Base-by-base conservation (phyloP, 2,797 vertebrate species). In the Characodon lateralis region DNA sequence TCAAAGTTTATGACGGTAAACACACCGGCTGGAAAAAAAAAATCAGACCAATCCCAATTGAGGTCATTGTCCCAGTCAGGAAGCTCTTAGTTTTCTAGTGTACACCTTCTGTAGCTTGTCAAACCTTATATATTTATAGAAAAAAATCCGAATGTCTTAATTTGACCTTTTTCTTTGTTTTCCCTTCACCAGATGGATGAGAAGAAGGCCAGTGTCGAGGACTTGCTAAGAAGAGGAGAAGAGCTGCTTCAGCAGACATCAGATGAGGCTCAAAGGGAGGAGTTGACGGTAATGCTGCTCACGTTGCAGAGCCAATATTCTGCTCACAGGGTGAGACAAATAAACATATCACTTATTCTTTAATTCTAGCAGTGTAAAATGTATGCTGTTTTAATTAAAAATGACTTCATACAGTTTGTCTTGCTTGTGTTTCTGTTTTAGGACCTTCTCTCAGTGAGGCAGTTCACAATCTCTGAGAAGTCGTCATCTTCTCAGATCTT, bases 151-250 rank as follows among this genome's bases (percentile, higher is more conserved):
- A 61, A 65, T 69, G 66, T 16, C 41, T 31, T 71, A 41, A 24
- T 76, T 31, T 72, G n/a, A 75, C 31, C 55, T 66, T 70, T 65
- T 58, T 51, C n/a, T 1, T 16, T 74, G 3, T 31, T 39, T 76
- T 41, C 31, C 73, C 16, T 83, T 65, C 89, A 72, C 78, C 90
- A 99, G 98, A 63, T 97, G 95, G 96, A 97, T 73, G 97, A 97
- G 88, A 96, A 98, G 86, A 96, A 96, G 91, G 94, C 96, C 78
- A 92, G 92, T 6, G 93, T 98, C 73, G 97, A 99, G 89, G 96
- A 97, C 71, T 88, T 99, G 85, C 86, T 99, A n/a, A 95, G 92
- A 88, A 95, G 93, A 92, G 97, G 98, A 72, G 97, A 98, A 48
- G 94, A 96, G 58, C 72, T 97, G 76, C 89, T 98, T 73, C 96